These are phyloP conservation scores for Morus bassanus DNA, from an alignment of 2,797 vertebrate genomes.

Conservation along the genomic window DNA sequence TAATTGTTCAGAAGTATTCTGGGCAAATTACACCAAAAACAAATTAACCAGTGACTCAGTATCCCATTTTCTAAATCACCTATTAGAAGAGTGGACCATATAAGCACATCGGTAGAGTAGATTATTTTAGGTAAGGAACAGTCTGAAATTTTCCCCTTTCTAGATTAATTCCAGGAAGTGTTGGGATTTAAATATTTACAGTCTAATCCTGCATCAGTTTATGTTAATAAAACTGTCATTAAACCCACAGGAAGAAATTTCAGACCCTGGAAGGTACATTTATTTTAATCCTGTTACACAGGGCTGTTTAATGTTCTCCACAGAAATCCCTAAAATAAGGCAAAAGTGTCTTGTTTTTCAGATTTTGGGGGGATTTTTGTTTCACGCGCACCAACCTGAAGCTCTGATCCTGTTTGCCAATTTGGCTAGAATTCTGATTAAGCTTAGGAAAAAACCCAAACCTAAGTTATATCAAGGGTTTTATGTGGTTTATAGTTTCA, in stretches of 20 bases:
- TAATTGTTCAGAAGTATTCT: constrained; percentile 54
- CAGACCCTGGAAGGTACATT: constrained; percentile 35
- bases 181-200: constrained; percentile 35
- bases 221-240: constrained; percentile 59
- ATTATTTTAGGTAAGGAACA: neutral
- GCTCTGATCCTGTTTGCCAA: neutral
- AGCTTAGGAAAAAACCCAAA: neutral
- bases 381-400: neutral
- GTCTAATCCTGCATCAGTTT: constrained; percentile 45
- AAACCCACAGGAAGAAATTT: constrained; percentile 15
- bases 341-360: neutral
- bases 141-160: constrained; percentile 2
- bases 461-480: neutral
- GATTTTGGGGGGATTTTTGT: neutral
- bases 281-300: constrained; percentile 52
- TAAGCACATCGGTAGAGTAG: neutral
- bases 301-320: constrained; percentile 6
- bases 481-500: neutral
- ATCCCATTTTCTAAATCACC: neutral
- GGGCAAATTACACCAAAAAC: neutral
- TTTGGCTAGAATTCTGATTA: neutral
- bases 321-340: constrained; percentile 17
- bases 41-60: neutral
- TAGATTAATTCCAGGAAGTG: constrained; percentile 36
- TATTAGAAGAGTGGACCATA: neutral